Conservation (phyloP, 2,797 vertebrate species). For the Mus caroli region DNA sequence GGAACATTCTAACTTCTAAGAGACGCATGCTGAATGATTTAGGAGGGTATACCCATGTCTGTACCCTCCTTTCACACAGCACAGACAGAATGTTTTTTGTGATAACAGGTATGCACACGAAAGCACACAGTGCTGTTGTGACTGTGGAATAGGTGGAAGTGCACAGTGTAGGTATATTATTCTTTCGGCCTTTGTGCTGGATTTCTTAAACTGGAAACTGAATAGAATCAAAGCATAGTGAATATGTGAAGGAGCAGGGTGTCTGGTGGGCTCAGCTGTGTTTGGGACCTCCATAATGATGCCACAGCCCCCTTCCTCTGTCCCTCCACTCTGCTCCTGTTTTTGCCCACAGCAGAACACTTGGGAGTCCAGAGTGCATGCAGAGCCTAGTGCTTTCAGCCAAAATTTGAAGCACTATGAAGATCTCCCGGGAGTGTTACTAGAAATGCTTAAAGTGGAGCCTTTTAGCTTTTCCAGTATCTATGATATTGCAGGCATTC, state of each 20-base stretch:
- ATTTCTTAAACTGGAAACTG: background rate
- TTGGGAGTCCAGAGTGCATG: rapidly evolving
- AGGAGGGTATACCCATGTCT: background rate
- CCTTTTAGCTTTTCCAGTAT: background rate
- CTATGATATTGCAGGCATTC: background rate
- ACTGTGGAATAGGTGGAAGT: background rate
- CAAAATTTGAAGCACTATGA: background rate
- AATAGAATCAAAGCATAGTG: background rate
- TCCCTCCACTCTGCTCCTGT: background rate
- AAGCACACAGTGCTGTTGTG: background rate
- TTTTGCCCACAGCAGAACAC: background rate
- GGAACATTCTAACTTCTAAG: background rate
- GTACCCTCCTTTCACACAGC: background rate
- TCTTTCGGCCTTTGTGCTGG: background rate
- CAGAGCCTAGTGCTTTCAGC: background rate
- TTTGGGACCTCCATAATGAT: background rate
- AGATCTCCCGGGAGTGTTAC: background rate
- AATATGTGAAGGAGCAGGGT: background rate
- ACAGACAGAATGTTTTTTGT: background rate
- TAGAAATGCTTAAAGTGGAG: background rate
- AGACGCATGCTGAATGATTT: background rate
- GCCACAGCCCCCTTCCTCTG: background rate
- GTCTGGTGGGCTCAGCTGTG: background rate
- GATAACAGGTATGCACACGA: background rate
- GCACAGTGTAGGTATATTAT: background rate